These are phyloP conservation scores for Leptoclinus maculatus DNA, from an alignment of 2,797 vertebrate species.

Conservation along the genomic window DNA sequence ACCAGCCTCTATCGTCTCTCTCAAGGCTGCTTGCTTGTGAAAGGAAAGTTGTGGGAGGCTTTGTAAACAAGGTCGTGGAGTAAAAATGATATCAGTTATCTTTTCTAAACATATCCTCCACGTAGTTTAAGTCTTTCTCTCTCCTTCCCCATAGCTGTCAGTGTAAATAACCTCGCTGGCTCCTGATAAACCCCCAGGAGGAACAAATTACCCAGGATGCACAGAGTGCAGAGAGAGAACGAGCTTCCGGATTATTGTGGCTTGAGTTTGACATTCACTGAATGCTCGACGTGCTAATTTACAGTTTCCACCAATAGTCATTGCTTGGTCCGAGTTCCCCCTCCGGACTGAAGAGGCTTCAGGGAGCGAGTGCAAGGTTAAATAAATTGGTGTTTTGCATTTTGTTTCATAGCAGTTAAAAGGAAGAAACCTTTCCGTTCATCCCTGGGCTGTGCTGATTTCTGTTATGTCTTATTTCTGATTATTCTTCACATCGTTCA, in stretches of 20 bases:
- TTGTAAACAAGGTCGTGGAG: not conserved
- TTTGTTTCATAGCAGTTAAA: not conserved
- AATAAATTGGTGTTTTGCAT: constrained; percentile 16
- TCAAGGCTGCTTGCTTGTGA: constrained; percentile 2
- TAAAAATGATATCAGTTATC: not conserved
- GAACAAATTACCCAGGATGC: constrained; percentile 80
- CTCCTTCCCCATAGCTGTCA: constrained; percentile 60
- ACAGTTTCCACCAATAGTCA: constrained; percentile 19
- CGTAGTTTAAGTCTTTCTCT: not conserved
- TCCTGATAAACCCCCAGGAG: constrained; percentile 71
- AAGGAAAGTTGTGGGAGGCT: not conserved
- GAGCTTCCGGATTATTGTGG: constrained; percentile 57
- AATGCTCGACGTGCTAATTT: constrained; percentile 40
- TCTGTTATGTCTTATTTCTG: not conserved
- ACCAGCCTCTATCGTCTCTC: constrained; percentile 5
- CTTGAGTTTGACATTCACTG: constrained; percentile 50
- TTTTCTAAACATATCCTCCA: not conserved
- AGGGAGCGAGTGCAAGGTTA: constrained; percentile 7
- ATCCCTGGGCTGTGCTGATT: not conserved
- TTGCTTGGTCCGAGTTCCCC: constrained; percentile 32
- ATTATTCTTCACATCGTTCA: not conserved
- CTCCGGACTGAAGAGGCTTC: constrained; percentile 26
- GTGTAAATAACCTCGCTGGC: constrained; percentile 71
- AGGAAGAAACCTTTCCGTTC: not conserved
- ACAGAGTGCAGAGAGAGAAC: constrained; percentile 47